Conservation (phyloP, 2,888 invertebrate species). For the Lasioglossum leucozonium region DNA sequence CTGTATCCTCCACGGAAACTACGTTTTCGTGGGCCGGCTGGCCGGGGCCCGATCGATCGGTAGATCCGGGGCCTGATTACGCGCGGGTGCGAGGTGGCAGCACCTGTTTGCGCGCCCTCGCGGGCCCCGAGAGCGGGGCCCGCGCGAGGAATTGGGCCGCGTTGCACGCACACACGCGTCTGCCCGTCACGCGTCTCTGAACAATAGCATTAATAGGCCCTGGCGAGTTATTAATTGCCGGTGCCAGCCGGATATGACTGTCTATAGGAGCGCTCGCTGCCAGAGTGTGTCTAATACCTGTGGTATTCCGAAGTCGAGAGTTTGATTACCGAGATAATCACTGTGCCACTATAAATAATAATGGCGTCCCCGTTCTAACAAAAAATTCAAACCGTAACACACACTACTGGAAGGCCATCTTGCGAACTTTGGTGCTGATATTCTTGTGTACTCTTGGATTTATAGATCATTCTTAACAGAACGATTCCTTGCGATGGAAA, state of each 20-base stretch:
- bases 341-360: background rate
- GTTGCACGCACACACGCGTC: slow-evolving; percentile 63
- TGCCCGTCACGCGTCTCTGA: slow-evolving; percentile 84
- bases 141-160: slow-evolving; percentile 41
- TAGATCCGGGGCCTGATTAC: slow-evolving; percentile 76
- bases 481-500: too few relatives aligned
- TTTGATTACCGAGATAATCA: slow-evolving; percentile 52
- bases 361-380: background rate
- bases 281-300: slow-evolving; percentile 77
- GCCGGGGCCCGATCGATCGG: slow-evolving; percentile 76
- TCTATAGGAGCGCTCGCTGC: slow-evolving; percentile 80
- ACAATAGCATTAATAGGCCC: slow-evolving; percentile 84
- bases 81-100: slow-evolving; percentile 80
- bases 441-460: too few relatives aligned
- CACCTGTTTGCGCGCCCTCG: slow-evolving; percentile 70
- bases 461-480: too few relatives aligned
- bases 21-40: slow-evolving; percentile 61
- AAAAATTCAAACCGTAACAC: background rate
- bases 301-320: slow-evolving; percentile 68
- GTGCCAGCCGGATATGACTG: slow-evolving; percentile 84
- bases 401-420: background rate
- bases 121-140: slow-evolving; percentile 24
- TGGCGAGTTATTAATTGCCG: slow-evolving; percentile 84
- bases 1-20: slow-evolving; percentile 54
- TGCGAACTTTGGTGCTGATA: background rate